Evolutionary conservation across 2,888 invertebrate species (phyloP), one percentile per base, ranked within the genome.

Genomic region (Julus scanicus): DNA sequence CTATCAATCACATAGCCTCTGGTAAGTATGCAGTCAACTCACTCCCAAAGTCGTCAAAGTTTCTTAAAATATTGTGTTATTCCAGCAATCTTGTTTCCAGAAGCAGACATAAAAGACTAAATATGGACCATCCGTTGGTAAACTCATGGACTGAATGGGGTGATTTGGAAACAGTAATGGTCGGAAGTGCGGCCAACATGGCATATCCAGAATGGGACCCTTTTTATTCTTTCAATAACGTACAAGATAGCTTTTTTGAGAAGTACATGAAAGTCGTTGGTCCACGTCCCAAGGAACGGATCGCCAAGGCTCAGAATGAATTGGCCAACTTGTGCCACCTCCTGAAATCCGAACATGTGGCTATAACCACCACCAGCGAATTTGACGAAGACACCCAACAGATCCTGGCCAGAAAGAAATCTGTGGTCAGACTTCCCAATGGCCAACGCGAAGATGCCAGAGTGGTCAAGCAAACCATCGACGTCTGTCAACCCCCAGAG

Each of bases 261-360:
- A 71, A 71, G 63, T 71, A 71, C 63, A 29, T 71, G 63, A 8
- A 1, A 4, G 63, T 29, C 20, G 20, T 20, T 71, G 63, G 63
- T 71, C 63, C 63, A 6, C 63, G 63, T 29, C 63, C 63, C 20
- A 71, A 71, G 63, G 63, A 71, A 9, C 63, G 63, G 8, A 71
- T 71, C 1, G 63, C 20, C 63, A 71, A 71, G 63, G 63, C 63
- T 9, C 63, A 71, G 11, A 71, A 71, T 20, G 63, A 71, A 8
- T 11, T 71, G 63, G 63, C 63, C 63, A 71, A 71, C 20, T 71
- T 71, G 20, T 71, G 63, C 63, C 63, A 71, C 20, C 20, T 71
- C 5, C 20, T 71, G 6, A 71, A 29, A 20, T 4, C 20, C 20
- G 63, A 71, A 20, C 20, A 71, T 9, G 63, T 71, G 20, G 6